Conservation (phyloP, 2,888 invertebrate genomes). For the Microctonus hyperodae region DNA sequence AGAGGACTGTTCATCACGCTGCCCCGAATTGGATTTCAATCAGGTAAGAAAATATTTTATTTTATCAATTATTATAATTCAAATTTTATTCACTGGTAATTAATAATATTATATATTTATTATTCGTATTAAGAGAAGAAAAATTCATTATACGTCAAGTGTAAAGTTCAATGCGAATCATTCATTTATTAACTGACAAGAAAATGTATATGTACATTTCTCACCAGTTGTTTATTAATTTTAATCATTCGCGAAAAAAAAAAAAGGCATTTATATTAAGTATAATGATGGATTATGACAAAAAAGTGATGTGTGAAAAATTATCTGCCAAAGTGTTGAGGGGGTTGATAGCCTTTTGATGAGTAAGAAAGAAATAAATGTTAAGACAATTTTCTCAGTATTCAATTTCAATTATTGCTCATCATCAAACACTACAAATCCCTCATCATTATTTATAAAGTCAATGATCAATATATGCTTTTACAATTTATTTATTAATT, state of each 20-base stretch:
- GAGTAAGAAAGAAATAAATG: not conserved
- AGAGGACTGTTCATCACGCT: constrained; percentile 56
- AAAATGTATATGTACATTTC: constrained; percentile 1
- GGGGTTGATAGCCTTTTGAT: constrained; percentile 9
- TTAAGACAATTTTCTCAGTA: constrained; percentile 2
- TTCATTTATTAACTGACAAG: constrained; percentile 18
- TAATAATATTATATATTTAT: not conserved
- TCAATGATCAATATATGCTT: not conserved
- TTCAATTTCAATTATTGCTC: not conserved
- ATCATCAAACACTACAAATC: not conserved
- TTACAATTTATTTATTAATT: not conserved
- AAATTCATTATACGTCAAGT: constrained; percentile 17
- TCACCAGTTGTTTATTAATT: constrained; percentile 30
- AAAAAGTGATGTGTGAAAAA: constrained; percentile 32
- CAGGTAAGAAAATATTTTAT: constrained; percentile 45
- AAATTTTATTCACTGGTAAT: not conserved
- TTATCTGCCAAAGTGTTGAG: not conserved
- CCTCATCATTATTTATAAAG: not conserved
- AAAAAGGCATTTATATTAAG: constrained; percentile 19
- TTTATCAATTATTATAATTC: not conserved
- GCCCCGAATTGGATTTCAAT: constrained; percentile 56
- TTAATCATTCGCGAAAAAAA: constrained; percentile 10
- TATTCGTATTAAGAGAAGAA: not conserved
- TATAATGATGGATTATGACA: constrained; percentile 38
- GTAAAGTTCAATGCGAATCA: constrained; percentile 29